A percentile compares a stretch with the other conserved stretches of the same genome.
Evolutionary conservation across 2,888 invertebrate species (phyloP).

Genomic region (Orthosia gracilis): DNA sequence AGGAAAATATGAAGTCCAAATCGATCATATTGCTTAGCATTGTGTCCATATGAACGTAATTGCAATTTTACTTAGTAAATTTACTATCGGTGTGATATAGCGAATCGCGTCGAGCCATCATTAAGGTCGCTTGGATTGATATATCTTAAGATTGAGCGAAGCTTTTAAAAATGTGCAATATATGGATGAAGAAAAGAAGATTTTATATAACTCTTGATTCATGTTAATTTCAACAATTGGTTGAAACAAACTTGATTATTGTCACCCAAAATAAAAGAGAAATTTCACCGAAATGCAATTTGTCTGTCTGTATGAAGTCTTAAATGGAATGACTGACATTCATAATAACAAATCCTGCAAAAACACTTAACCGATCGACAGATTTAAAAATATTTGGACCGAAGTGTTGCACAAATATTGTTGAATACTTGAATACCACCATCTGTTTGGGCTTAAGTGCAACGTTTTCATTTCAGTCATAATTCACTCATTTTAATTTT

Average conservation of each 20-base stretch:
- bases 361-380: slow-evolving; percentile 50
- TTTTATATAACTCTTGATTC: not conserved
- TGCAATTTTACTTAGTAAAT: no score
- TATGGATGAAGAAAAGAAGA: no score
- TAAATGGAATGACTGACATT: slow-evolving; percentile 27
- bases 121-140: no score
- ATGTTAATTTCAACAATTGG: not conserved
- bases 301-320: slow-evolving; percentile 18
- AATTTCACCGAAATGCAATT: slow-evolving; percentile 5
- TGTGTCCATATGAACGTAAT: no score
- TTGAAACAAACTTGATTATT: not conserved
- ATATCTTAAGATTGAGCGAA: no score
- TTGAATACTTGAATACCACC: slow-evolving; percentile 20
- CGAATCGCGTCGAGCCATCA: no score
- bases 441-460: slow-evolving; percentile 38
- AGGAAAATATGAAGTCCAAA: no score
- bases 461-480: slow-evolving; percentile 33
- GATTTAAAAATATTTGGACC: slow-evolving; percentile 51
- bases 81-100: no score
- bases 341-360: slow-evolving; percentile 66
- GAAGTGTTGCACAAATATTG: slow-evolving; percentile 46
- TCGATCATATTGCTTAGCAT: no score
- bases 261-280: slow-evolving; percentile 12
- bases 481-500: slow-evolving; percentile 42
- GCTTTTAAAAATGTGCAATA: no score